Evolutionary conservation across 2,113 vertebrate species (phyloP).

Genomic region (Narcine bancroftii): DNA sequence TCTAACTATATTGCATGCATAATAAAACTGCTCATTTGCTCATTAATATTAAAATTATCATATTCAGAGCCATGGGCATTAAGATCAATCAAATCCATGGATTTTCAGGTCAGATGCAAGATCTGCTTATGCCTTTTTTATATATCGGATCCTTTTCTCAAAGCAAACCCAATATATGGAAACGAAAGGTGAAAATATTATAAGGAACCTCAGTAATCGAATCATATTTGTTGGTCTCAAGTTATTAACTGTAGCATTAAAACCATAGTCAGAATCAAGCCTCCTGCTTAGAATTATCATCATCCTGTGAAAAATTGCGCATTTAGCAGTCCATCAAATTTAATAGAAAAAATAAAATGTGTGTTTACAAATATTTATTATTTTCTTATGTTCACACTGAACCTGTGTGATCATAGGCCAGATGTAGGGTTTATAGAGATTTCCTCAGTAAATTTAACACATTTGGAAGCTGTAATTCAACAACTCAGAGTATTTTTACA

Average conservation of each 20-base stretch:
- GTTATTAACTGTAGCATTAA: conserved; percentile 34
- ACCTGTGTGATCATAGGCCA: not conserved
- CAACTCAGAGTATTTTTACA: conserved; percentile 13
- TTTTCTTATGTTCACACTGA: not conserved
- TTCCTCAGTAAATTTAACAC: not conserved
- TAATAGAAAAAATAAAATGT: conserved; percentile 30
- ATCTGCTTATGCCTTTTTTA: conserved; percentile 88
- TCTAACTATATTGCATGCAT: conserved; percentile 99
- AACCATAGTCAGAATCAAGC: conserved; percentile 12
- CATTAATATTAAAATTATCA: conserved; percentile 99
- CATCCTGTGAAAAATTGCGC: conserved; percentile 12
- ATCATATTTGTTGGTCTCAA: conserved; percentile 30
- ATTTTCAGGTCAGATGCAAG: conserved; percentile 99
- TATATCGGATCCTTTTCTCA: conserved; percentile 75
- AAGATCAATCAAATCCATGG: conserved; percentile 99
- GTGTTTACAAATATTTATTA: conserved; percentile 28
- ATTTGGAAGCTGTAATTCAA: conserved; percentile 14
- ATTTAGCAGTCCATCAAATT: conserved; percentile 33
- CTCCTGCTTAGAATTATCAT: conserved; percentile 20
- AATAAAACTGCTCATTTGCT: conserved; percentile 99
- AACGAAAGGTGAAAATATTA: not conserved
- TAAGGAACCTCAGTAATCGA: not conserved
- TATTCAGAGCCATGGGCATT: conserved; percentile 99
- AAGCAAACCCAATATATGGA: conserved; percentile 61
- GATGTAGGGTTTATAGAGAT: conserved; percentile 16